These are phyloP conservation scores for Drosophila kanekoi DNA, from an alignment of 2,888 invertebrate species.

Conservation along the genomic window DNA sequence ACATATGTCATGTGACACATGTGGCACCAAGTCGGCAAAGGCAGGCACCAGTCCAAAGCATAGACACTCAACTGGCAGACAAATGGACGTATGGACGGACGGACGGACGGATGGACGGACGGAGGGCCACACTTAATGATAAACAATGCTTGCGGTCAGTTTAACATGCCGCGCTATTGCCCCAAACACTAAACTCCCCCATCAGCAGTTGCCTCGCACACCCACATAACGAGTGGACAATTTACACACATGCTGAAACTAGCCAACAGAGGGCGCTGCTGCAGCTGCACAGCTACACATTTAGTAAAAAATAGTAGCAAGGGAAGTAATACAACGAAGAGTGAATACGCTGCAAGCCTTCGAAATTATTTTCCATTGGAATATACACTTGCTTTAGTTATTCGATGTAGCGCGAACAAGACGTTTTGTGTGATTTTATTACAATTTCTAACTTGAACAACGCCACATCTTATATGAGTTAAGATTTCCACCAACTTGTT, in stretches of 20 bases:
- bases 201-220: slow-evolving; percentile 9
- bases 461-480: too few species aligned
- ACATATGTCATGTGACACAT: slow-evolving; percentile 76
- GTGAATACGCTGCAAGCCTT: slow-evolving; percentile 5
- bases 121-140: slow-evolving; percentile 73
- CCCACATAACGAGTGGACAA: slow-evolving; percentile 77
- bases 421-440: too few species aligned
- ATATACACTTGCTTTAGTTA: too few species aligned
- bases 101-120: slow-evolving; percentile 9
- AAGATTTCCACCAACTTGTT: too few species aligned
- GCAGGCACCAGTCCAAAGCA: slow-evolving; percentile 27
- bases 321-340: background rate
- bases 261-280: slow-evolving; percentile 50
- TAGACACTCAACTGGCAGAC: slow-evolving; percentile 8
- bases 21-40: slow-evolving; percentile 44
- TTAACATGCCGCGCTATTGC: slow-evolving; percentile 81
- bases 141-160: slow-evolving; percentile 84
- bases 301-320: slow-evolving; percentile 27
- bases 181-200: slow-evolving; percentile 51
- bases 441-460: too few species aligned
- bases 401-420: too few species aligned
- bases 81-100: background rate
- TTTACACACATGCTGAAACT: slow-evolving; percentile 79
- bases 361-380: too few species aligned
- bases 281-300: slow-evolving; percentile 20